Evolutionary conservation across 2,797 vertebrate genomes (phyloP).

Genomic region (Fundulus diaphanus): DNA sequence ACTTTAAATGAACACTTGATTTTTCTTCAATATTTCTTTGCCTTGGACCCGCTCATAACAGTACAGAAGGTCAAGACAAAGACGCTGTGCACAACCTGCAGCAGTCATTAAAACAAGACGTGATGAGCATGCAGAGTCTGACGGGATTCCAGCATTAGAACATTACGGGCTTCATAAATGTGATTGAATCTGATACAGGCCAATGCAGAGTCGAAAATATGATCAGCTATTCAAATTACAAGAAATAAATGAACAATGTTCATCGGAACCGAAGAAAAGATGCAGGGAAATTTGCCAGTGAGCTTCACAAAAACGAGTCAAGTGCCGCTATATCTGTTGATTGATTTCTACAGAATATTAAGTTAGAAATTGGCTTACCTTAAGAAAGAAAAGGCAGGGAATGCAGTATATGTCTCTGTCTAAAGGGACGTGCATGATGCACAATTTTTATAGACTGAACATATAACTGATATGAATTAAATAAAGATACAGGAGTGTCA

Average conservation of each 20-base stretch:
- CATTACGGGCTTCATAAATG: conserved; percentile 1
- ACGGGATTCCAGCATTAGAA: conserved; percentile 32
- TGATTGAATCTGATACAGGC: neutral
- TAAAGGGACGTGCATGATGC: neutral
- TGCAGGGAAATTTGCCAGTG: neutral
- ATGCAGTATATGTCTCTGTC: neutral
- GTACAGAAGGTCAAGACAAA: conserved; percentile 58
- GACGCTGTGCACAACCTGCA: conserved; percentile 37
- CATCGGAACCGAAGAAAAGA: neutral
- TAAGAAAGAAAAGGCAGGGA: neutral
- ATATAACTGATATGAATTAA: neutral
- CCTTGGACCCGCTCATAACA: conserved; percentile 21
- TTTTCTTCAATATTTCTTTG: neutral
- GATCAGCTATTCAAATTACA: neutral
- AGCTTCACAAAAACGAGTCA: neutral
- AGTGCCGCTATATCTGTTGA: neutral
- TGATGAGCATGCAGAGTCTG: conserved; percentile 49
- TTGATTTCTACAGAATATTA: neutral
- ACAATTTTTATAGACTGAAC: neutral
- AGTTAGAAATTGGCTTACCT: neutral
- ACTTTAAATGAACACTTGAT: neutral
- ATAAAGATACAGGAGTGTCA: neutral
- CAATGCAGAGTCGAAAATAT: neutral
- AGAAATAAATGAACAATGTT: neutral
- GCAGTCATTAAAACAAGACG: conserved; percentile 38